Conservation (phyloP, 1,140 invertebrate species). For the Oppia nitens region DNA sequence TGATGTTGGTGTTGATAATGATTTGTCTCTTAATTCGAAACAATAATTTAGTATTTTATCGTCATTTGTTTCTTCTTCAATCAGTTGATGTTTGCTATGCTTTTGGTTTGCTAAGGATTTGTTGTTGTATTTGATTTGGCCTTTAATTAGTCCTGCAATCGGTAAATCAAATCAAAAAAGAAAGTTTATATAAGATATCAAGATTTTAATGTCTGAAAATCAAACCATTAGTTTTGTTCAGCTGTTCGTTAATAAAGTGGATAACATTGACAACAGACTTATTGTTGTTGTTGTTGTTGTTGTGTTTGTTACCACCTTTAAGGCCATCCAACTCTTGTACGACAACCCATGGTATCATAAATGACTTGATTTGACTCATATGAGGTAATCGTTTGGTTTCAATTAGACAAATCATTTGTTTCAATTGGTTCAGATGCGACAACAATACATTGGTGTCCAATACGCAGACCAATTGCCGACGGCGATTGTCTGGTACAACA, state of each 20-base stretch:
- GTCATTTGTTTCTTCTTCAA: constrained; percentile 1
- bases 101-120: background rate
- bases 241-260: constrained; percentile 4
- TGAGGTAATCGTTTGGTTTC: background rate
- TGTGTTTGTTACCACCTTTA: constrained; percentile 2
- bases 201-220: background rate
- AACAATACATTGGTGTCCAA: constrained; percentile 10
- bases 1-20: background rate
- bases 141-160: background rate
- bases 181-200: background rate
- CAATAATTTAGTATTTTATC: constrained; percentile 5
- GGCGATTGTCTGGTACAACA: too few relatives aligned
- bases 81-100: background rate
- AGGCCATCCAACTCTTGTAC: constrained; percentile 10
- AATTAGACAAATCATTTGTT: background rate
- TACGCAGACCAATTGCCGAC: background rate
- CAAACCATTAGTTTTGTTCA: background rate
- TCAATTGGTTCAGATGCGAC: background rate
- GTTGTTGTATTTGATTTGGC: background rate
- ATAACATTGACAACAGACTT: background rate
- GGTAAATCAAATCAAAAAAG: background rate
- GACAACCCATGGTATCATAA: constrained; percentile 8
- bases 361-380: background rate
- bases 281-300: background rate
- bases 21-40: background rate